Base-by-base conservation (phyloP, 2,888 invertebrate genomes). In the Andrena dorsata region DNA sequence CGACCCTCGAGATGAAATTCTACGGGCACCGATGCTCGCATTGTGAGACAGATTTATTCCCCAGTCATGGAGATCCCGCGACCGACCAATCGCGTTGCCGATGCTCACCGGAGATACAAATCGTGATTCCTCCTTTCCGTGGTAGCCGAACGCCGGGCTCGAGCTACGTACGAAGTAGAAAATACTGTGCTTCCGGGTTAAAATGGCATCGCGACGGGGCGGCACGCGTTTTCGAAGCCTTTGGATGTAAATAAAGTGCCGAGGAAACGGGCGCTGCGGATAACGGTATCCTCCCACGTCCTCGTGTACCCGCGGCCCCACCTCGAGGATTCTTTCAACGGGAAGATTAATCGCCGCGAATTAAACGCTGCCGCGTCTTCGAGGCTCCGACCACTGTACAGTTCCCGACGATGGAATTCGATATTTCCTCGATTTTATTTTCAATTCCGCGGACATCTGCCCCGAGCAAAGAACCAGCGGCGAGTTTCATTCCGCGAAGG, bases 71-170 rank as follows among this genome's bases (percentile, higher is more conserved):
- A 51, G 77, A 77, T 84, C 66, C 87, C 53, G 66, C 61, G 77
- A 71, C 7, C 81, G 79, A 75, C 78, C 79, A 75, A 76, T 84
- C 82, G 69, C 78, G 7, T 56, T 30, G 63, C 63, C 74, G 47
- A 79, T 75, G 75, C 73, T 80, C 60, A 23, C 71, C 70, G 26
- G 41, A 66, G 84, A 83, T 83, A 84, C 88, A 78, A 76, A 87
- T 88, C 84, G 81, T 70, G 86, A 88, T 88, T 86, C 82, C 83
- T 88, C 78, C 84, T 84, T 76, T 76, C 80, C 69, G 49, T 75
- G 76, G 78, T 83, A 75, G 68, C 76, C 65, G 74, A 74, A 75
- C 58, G 20, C 66, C 76, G 76, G 60, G 66, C 16, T 2, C 30
- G 23, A 28, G 26, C 8, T 76, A 53, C 49, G 58, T 65, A 69